These are phyloP conservation scores for Scophthalmus maximus DNA, from an alignment of 2,113 vertebrate genomes.

Conservation along the genomic window DNA sequence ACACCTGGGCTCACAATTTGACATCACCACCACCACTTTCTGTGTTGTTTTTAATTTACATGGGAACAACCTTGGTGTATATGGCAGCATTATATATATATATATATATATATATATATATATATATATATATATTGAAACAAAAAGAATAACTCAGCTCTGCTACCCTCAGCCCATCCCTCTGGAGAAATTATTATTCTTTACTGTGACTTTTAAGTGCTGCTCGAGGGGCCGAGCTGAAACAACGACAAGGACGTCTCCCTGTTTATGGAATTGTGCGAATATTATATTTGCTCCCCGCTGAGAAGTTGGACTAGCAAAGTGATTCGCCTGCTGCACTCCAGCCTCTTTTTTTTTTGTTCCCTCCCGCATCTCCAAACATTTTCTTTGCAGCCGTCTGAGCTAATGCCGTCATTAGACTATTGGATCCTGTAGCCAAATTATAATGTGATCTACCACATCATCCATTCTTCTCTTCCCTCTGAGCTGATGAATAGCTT, in stretches of 20 bases:
- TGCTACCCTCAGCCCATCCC: constrained; percentile 38
- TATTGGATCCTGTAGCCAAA: constrained; percentile 78
- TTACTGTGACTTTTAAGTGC: constrained; percentile 68
- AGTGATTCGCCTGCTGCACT: constrained; percentile 32
- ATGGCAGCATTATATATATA: too few relatives aligned
- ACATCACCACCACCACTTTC: background rate
- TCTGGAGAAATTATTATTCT: constrained; percentile 70
- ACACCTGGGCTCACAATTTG: constrained; percentile 54
- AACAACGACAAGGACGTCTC: constrained; percentile 54
- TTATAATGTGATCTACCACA: constrained; percentile 77
- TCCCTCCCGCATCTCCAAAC: constrained; percentile 59
- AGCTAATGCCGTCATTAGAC: constrained; percentile 77
- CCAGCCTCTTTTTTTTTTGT: constrained; percentile 45
- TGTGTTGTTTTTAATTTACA: constrained; percentile 47
- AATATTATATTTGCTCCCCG: constrained; percentile 66
- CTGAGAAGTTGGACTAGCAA: constrained; percentile 53
- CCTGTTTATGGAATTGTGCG: constrained; percentile 61
- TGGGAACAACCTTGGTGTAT: constrained; percentile 41
- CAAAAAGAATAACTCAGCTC: constrained; percentile 24
- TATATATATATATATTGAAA: too few relatives aligned
- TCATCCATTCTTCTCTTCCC: constrained; percentile 76
- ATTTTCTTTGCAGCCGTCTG: constrained; percentile 73
- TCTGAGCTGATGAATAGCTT: constrained; percentile 78
- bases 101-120: too few relatives aligned
- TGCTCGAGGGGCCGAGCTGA: constrained; percentile 54